Evolutionary conservation across 2,797 vertebrate genomes (phyloP), one percentile per base, ranked within the genome.

Genomic region (Chelidonichthys spinosus): DNA sequence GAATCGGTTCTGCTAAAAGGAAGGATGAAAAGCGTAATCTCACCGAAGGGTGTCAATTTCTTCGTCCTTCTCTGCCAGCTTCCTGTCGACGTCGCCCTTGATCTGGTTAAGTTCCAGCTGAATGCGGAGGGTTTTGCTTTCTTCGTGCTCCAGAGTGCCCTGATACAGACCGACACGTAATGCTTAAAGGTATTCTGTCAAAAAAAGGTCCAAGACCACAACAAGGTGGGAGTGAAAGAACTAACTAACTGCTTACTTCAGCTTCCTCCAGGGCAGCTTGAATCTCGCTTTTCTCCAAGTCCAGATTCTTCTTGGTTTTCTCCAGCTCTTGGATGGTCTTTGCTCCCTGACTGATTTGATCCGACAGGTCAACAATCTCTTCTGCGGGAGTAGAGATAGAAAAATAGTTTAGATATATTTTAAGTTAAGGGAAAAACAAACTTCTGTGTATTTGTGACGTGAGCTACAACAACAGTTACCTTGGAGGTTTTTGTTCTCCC

Each of bases 401-500:
- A 10, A 59, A 52, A 5, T 49, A 46, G 14, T 32, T 39, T 32
- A 46, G 44, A 49, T 50, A 36, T 46, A 5, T 4, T n/a, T 15
- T 17, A 33, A 15, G 3, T 17, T 32, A 33, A 32, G 7, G 0
- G 18, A 14, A 18, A 61, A 25, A 18, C 8, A 50, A 4, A 40
- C 7, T n/a, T n/a, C n/a, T 54, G 6, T 5, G 25, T 50, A 9
- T 43, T 60, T 36, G 42, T 43, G 49, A 39, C 36, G 11, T 7
- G 35, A 52, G 17, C 17, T 54, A 25, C 7, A 42, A 37, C 1
- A 2, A 15, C 6, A 2, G 11, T 10, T 93, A 97, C 97, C 97
- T 90, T 98, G 97, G 33, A 98, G 92, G 89, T 99, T 98, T 94
- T 98, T 98, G 91, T 97, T 98, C 90, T 98, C 97, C 53, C 96